Conservation (phyloP, 2,888 invertebrate genomes). For the Dynastes maya region DNA sequence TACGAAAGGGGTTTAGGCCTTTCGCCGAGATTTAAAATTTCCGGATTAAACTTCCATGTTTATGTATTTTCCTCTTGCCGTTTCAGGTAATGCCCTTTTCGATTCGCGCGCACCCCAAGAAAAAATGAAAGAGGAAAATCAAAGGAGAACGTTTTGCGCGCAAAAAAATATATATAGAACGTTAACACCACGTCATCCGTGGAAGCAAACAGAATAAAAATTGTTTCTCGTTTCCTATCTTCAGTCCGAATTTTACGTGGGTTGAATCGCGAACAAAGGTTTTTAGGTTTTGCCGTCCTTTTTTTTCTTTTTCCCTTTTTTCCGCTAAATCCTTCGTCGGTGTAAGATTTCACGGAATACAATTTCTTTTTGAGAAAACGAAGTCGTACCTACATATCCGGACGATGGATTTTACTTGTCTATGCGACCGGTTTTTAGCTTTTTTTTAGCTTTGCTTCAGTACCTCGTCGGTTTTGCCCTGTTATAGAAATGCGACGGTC, state of each 20-base stretch:
- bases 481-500: not conserved
- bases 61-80: not conserved
- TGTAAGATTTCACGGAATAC: slow-evolving; percentile 13
- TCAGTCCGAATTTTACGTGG: slow-evolving; percentile 19
- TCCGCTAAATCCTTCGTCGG: not conserved
- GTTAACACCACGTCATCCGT: not conserved
- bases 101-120: not conserved
- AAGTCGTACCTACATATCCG: not conserved
- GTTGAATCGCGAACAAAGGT: slow-evolving; percentile 8
- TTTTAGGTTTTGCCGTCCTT: not conserved
- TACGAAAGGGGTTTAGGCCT: slow-evolving; percentile 7
- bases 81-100: slow-evolving; percentile 28
- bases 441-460: not conserved
- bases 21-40: slow-evolving; percentile 30
- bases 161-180: slow-evolving; percentile 2
- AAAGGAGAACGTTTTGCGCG: not conserved
- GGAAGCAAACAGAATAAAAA: slow-evolving; percentile 21
- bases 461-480: not conserved
- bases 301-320: not conserved
- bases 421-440: not conserved
- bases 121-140: slow-evolving; percentile 12
- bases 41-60: slow-evolving; percentile 34
- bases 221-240: slow-evolving; percentile 5
- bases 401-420: slow-evolving; percentile 12
- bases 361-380: not conserved